Percentiles rank a stretch among this genome's conserved stretches.
Evolutionary conservation across 2,888 invertebrate genomes (phyloP).

Genomic region (Schrankia costaestrigalis): DNA sequence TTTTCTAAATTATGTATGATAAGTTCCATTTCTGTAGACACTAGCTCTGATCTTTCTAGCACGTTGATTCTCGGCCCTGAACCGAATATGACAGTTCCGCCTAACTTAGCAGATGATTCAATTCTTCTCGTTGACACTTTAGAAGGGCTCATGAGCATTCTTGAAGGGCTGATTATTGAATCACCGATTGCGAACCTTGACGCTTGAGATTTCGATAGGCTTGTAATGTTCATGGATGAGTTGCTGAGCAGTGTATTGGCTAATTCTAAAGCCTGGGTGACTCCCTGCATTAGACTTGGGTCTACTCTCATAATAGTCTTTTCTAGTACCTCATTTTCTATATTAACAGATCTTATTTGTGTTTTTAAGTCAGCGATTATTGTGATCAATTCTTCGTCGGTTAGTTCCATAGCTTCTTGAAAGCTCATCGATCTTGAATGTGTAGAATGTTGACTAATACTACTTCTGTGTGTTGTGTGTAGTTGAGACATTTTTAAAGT

Average conservation of each 20-base stretch:
- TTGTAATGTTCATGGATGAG: conserved; percentile 45
- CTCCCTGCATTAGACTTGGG: conserved; percentile 66
- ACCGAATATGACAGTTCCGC: conserved; percentile 55
- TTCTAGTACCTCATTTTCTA: conserved; percentile 79
- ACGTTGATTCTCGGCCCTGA: conserved; percentile 71
- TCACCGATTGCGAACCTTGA: conserved; percentile 50
- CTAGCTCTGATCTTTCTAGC: conserved; percentile 73
- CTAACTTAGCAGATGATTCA: conserved; percentile 59
- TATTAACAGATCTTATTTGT: conserved; percentile 46
- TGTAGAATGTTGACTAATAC: conserved; percentile 52
- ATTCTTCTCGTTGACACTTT: conserved; percentile 50
- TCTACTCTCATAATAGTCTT: conserved; percentile 67
- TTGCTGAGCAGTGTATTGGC: conserved; percentile 52
- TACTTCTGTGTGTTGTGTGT: conserved; percentile 34
- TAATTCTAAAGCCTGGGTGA: conserved; percentile 66
- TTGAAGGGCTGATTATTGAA: conserved; percentile 47
- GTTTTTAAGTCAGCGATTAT: conserved; percentile 55
- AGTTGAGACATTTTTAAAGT: conserved; percentile 20
- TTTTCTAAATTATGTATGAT: conserved; percentile 50
- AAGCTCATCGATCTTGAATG: conserved; percentile 51
- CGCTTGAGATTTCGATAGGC: conserved; percentile 50
- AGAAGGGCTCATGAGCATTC: conserved; percentile 45
- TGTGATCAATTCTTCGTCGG: conserved; percentile 56
- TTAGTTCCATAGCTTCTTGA: conserved; percentile 50
- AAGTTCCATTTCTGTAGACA: conserved; percentile 72